Base-by-base conservation (phyloP, 2,113 vertebrate species). In the Clarias magur region DNA sequence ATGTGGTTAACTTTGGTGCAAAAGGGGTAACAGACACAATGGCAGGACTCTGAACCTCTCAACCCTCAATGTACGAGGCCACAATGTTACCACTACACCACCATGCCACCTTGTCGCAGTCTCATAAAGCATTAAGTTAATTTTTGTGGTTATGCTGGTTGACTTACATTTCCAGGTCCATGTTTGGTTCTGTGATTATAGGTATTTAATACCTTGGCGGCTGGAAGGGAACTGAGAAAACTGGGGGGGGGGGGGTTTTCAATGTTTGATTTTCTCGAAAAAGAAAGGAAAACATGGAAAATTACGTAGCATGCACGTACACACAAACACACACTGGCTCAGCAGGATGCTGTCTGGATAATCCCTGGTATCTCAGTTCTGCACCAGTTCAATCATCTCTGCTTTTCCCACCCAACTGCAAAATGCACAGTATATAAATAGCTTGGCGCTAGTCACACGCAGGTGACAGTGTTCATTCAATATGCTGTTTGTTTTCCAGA, bases 401-500 rank as follows among this genome's bases (percentile, higher is more conserved):
- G 53, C n/a, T 19, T 80, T 2, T 80, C 78, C 57, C 53, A 5
- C 48, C 25, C 9, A 16, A 27, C 13, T 80, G 78, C 78, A 59
- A 80, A 80, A 80, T 27, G 4, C 13, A 57, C n/a, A 19, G 78
- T 11, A 80, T 80, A 59, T 57, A 80, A 80, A 80, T 59, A 34
- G 78, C 27, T 59, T 27, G 11, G 15, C 1, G 0, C 5, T 80
- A 11, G 78, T 80, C 53, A 10, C n/a, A 80, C 27, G 21, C 78
- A 59, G 54, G 78, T 80, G 53, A 59, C 2, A 1, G n/a, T 3
- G 0, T 59, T 59, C 30, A 59, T 80, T 80, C 54, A 30, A 19
- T 80, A 30, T 2, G 3, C 34, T 57, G 78, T 27, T 80, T 80
- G n/a, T 59, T 59, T 9, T 80, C n/a, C 54, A 59, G 21, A 27